These are phyloP conservation scores for Sander vitreus DNA, from an alignment of 2,113 vertebrate genomes.

Conservation along the genomic window DNA sequence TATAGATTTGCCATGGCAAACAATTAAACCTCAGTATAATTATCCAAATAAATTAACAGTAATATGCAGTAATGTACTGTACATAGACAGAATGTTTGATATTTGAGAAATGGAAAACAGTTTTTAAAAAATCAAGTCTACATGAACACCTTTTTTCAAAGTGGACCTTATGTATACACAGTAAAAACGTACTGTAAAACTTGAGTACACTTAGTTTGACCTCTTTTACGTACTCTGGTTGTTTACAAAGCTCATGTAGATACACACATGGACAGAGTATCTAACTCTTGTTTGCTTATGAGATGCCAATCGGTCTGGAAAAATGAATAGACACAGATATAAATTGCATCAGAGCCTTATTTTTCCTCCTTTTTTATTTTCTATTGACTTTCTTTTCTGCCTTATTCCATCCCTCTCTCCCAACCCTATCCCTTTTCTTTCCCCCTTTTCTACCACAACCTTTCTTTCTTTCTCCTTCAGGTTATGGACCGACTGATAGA, in stretches of 20 bases:
- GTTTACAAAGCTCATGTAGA: neutral
- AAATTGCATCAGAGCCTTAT: neutral
- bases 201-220: neutral
- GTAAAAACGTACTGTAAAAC: neutral
- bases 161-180: no score
- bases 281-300: neutral
- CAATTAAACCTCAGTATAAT: neutral
- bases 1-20: neutral
- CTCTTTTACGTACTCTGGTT: neutral
- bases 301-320: constrained; percentile 8
- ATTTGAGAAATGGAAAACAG: neutral
- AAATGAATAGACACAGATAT: neutral
- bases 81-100: neutral
- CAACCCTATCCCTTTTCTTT: neutral
- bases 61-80: neutral
- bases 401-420: neutral
- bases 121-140: neutral
- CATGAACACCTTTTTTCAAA: neutral
- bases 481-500: constrained; percentile 94
- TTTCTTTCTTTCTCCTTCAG: constrained; percentile 46
- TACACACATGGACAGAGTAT: neutral
- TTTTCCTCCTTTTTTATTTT: neutral
- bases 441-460: neutral
- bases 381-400: neutral
- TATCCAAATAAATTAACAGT: neutral